Evolutionary conservation across 2,113 vertebrate genomes (phyloP).

Genomic region (Etia nguti): DNA sequence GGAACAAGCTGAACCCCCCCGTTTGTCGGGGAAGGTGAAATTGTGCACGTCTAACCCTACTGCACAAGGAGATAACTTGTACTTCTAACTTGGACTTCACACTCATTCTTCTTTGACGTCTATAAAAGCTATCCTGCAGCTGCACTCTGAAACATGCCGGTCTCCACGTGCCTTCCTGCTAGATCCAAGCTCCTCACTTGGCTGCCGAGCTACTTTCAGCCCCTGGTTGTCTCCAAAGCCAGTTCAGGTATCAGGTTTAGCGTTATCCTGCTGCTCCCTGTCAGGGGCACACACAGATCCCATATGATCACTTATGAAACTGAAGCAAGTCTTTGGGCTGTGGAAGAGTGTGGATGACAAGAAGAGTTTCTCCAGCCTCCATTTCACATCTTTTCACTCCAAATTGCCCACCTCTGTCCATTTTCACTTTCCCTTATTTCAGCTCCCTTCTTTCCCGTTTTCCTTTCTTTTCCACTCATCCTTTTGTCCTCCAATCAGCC

Average conservation of each 20-base stretch:
- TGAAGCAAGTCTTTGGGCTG: background rate
- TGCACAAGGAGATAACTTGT: background rate
- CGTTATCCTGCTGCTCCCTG: background rate
- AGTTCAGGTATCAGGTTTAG: constrained; percentile 22
- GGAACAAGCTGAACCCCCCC: background rate
- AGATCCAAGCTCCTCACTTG: background rate
- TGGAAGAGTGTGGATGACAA: background rate
- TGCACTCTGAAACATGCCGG: background rate
- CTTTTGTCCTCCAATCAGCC: constrained; percentile 54
- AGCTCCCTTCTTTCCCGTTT: constrained; percentile 12
- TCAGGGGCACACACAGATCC: constrained; percentile 15
- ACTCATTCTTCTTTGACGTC: background rate
- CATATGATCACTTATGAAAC: constrained; percentile 16
- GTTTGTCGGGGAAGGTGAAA: background rate
- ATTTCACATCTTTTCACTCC: constrained; percentile 30
- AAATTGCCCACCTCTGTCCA: constrained; percentile 2
- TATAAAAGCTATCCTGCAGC: constrained; percentile 14
- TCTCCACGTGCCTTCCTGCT: background rate
- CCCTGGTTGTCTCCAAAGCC: background rate
- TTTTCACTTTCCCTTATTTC: constrained; percentile 44
- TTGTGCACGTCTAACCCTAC: background rate
- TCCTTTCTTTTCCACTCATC: constrained; percentile 29
- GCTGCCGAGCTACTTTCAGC: background rate
- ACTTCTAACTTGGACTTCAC: background rate
- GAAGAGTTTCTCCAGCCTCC: background rate